These are phyloP conservation scores for Campaea margaritaria DNA, from an alignment of 2,888 invertebrate species.

Conservation along the genomic window DNA sequence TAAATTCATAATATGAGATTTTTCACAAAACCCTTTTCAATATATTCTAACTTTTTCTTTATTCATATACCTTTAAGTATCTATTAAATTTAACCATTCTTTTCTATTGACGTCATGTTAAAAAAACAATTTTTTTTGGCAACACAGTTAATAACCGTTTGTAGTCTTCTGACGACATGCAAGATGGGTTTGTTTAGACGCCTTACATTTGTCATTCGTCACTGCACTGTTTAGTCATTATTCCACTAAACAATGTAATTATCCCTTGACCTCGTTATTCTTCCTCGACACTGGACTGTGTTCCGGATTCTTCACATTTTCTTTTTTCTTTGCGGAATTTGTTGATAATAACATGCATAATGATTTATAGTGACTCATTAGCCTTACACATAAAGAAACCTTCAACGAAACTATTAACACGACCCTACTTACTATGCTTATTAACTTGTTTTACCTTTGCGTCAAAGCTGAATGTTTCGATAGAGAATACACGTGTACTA, in stretches of 20 bases:
- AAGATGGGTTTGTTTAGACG: slow-evolving; percentile 23
- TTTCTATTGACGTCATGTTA: slow-evolving; percentile 4
- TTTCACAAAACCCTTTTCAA: too few relatives aligned
- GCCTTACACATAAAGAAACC: slow-evolving; percentile 28
- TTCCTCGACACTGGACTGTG: slow-evolving; percentile 45
- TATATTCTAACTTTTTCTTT: too few relatives aligned
- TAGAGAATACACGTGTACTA: background rate
- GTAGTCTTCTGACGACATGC: slow-evolving; percentile 22
- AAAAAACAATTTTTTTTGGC: background rate
- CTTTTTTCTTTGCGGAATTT: slow-evolving; percentile 22
- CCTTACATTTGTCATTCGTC: slow-evolving; percentile 49
- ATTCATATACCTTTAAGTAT: too few relatives aligned
- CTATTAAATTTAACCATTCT: too few relatives aligned
- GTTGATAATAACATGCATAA: slow-evolving; percentile 29
- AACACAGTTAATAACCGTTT: background rate
- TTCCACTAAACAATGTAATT: slow-evolving; percentile 43
- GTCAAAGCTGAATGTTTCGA: slow-evolving; percentile 11
- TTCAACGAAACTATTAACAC: slow-evolving; percentile 28
- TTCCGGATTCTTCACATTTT: slow-evolving; percentile 40
- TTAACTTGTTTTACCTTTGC: slow-evolving; percentile 24
- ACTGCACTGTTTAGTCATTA: slow-evolving; percentile 51
- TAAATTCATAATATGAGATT: too few relatives aligned
- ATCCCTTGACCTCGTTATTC: slow-evolving; percentile 51
- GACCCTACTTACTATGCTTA: slow-evolving; percentile 27
- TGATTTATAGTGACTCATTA: slow-evolving; percentile 27